Evolutionary conservation across 2,797 vertebrate species (phyloP).

Genomic region (Manis crassicaudata): DNA sequence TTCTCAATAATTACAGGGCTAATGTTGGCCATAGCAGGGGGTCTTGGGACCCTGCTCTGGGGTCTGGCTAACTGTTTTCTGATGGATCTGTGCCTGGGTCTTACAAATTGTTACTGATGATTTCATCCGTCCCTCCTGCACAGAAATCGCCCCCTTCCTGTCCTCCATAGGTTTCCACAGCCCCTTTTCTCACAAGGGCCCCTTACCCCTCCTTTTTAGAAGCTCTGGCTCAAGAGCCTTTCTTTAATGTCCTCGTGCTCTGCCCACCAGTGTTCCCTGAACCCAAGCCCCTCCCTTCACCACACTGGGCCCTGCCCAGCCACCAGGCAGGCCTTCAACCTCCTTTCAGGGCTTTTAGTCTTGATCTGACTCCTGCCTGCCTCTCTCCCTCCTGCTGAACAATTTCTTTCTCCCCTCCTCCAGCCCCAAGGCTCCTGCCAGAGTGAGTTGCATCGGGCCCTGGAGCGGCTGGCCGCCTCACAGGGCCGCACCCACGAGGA

Average conservation of each 20-base stretch:
- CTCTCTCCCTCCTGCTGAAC: neutral
- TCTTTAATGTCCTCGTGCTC: neutral
- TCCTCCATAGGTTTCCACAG: neutral
- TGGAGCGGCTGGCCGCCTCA: constrained; percentile 92
- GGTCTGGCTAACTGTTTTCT: neutral
- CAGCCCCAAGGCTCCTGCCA: constrained; percentile 93
- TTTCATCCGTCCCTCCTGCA: neutral
- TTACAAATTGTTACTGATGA: neutral
- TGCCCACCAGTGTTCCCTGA: neutral
- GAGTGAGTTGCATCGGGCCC: constrained; percentile 92
- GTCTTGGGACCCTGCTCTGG: neutral
- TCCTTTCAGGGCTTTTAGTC: neutral
- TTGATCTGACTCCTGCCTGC: neutral
- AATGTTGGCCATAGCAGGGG: neutral
- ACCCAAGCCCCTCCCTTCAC: neutral
- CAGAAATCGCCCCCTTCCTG: neutral
- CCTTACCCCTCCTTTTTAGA: neutral
- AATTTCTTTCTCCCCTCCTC: neutral
- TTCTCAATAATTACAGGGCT: neutral
- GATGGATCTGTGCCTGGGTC: neutral
- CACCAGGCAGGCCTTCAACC: neutral
- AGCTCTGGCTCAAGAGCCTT: neutral
- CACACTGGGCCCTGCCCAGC: neutral
- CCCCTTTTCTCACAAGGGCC: neutral
- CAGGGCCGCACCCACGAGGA: constrained; percentile 94